Evolutionary conservation across 2,888 invertebrate species (phyloP), one percentile per base, ranked within the genome.

Genomic region (Pharmacophagus antenor): DNA sequence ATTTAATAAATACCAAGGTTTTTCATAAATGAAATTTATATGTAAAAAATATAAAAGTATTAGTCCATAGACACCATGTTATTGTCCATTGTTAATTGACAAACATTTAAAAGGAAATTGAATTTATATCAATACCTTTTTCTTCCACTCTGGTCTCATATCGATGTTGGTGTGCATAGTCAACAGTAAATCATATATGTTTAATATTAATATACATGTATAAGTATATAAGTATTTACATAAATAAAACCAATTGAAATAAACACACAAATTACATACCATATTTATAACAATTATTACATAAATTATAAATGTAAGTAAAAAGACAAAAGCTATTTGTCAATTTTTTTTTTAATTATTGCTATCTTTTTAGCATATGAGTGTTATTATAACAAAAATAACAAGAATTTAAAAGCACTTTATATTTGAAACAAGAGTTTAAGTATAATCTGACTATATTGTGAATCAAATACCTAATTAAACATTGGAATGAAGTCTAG

Each of bases 131-230:
- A 72, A 72, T 88, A 89, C 88, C 88, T 89, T 86, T 76, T 80
- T 88, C 71, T 88, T 88, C 89, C 89, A 89, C 56, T 89, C 87
- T 44, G 88, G 88, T 70, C 84, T 82, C 89, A 88, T 84, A 79
- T 88, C 86, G 80, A 77, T 72, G 83, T 83, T 81, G 75, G 88
- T 81, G 82, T 86, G 85, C 82, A 87, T 70, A 76, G 77, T 84
- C 85, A 80, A 82, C 80, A 86, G 83, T 79, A 82, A 74, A 70
- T 63, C 62, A 65, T 51, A 56, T 23, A 17, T 12, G 47, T 53
- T 56, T 49, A 44, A 53, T 63, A 59, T 53, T 42, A 53, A 27
- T 56, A 51, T 56, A 58, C 47, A 44, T 51, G 17, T 23, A 61
- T 12, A 31, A 31, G 12, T n/a, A n/a, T n/a, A n/a, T n/a, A n/a